phyloP scores from a whole-genome alignment of 2,797 vertebrate species.

The Telmatherina bonti region DNA sequence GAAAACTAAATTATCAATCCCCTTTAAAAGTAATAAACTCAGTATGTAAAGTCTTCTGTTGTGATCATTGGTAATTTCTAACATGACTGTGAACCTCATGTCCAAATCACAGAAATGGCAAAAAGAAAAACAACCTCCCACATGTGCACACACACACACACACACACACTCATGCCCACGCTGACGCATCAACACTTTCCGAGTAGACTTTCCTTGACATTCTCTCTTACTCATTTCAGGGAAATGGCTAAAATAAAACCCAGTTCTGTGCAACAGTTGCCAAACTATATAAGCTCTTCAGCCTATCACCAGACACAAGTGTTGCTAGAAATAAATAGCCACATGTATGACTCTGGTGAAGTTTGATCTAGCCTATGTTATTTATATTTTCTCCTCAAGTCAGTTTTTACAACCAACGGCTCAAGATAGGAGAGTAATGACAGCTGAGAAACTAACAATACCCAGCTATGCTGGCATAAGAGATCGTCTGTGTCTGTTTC shows the following conservation, averaged over 20 bases:
- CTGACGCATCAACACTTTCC: slow-evolving; percentile 29
- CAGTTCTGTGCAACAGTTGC: slow-evolving; percentile 3
- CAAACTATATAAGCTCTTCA: slow-evolving; percentile 1
- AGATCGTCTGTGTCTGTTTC: slow-evolving; percentile 10
- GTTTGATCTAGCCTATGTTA: background rate
- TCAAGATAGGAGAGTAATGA: slow-evolving; percentile 34
- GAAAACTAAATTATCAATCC: background rate
- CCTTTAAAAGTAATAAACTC: background rate
- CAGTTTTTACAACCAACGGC: slow-evolving; percentile 29
- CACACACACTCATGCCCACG: background rate
- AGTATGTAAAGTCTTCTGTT: background rate
- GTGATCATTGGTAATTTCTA: slow-evolving; percentile 6
- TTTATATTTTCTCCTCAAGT: slow-evolving; percentile 11
- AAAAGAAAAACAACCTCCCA: slow-evolving; percentile 40
- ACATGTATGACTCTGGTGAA: background rate
- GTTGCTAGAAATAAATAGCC: slow-evolving; percentile 7
- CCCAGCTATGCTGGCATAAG: background rate
- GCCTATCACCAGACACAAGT: background rate
- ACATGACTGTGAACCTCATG: slow-evolving; percentile 38
- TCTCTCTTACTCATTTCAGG: slow-evolving; percentile 35
- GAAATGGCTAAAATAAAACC: slow-evolving; percentile 16
- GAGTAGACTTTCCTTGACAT: slow-evolving; percentile 22
- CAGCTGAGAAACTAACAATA: slow-evolving; percentile 28
- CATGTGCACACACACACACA: background rate
- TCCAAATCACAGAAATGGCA: slow-evolving; percentile 44